Percentiles rank a stretch among this genome's conserved stretches.
Conservation (phyloP, 2,797 vertebrate genomes). For the Anolis apletophallus region DNA sequence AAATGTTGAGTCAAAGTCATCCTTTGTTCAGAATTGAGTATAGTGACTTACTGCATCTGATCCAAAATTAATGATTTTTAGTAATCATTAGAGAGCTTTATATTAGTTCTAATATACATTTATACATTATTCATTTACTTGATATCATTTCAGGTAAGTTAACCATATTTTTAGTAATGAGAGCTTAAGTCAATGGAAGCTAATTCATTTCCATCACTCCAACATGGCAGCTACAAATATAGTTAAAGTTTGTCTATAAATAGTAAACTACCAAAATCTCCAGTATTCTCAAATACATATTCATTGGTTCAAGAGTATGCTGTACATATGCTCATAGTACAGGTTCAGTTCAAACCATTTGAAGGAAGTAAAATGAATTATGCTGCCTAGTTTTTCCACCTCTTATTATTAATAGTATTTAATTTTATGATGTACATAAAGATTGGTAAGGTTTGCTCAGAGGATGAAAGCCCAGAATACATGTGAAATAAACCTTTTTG, state of each 20-base stretch:
- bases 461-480: neutral
- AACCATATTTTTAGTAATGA: neutral
- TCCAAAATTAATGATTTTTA: slow-evolving; percentile 61
- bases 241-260: neutral
- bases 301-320: neutral
- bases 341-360: neutral
- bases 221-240: neutral
- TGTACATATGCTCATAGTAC: neutral
- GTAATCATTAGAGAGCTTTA: slow-evolving; percentile 39
- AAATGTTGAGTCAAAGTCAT: slow-evolving; percentile 19
- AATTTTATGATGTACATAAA: neutral
- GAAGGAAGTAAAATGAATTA: neutral
- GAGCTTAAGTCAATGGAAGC: neutral
- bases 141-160: slow-evolving; percentile 59
- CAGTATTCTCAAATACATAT: neutral
- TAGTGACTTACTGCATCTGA: slow-evolving; percentile 63
- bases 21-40: slow-evolving; percentile 33
- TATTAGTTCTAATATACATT: slow-evolving; percentile 48
- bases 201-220: neutral
- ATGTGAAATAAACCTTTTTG: too few relatives aligned
- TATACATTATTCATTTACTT: slow-evolving; percentile 54
- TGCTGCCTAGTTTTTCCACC: neutral
- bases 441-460: neutral
- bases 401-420: neutral
- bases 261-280: neutral